Conservation (phyloP, 2,797 vertebrate species). For the Argya squamiceps region DNA sequence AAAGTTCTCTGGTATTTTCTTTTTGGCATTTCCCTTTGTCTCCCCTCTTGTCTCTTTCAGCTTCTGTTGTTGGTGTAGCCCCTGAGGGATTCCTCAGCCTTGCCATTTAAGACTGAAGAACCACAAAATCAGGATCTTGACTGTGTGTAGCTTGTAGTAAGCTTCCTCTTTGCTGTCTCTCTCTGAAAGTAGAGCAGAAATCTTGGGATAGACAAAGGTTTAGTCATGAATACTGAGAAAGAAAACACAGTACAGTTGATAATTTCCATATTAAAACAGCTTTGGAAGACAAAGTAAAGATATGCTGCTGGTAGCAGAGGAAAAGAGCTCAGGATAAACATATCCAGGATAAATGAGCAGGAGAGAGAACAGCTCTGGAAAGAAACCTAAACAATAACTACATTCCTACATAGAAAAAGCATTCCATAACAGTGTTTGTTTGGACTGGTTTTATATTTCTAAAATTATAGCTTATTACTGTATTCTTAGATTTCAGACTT, state of each 20-base stretch:
- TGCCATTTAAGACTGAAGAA: not conserved
- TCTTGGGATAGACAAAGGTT: not conserved
- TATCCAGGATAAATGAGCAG: not conserved
- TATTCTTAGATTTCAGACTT: constrained; percentile 69
- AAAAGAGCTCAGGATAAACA: not conserved
- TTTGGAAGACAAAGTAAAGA: not conserved
- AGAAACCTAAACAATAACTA: not conserved
- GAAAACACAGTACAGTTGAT: not conserved
- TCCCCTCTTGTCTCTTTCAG: not conserved
- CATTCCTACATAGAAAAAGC: constrained; percentile 50
- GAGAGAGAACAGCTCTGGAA: not conserved
- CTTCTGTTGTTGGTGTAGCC: not conserved
- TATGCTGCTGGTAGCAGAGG: not conserved
- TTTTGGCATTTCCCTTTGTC: not conserved
- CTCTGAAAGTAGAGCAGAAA: not conserved
- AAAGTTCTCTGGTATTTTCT: not conserved
- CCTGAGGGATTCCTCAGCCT: not conserved
- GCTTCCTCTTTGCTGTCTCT: not conserved
- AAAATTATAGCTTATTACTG: constrained; percentile 44
- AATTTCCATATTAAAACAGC: not conserved
- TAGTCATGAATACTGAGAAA: not conserved
- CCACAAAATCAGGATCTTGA: not conserved
- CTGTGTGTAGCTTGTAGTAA: not conserved
- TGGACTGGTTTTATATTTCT: constrained; percentile 64
- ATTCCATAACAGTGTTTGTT: constrained; percentile 68